A percentile compares a stretch with the other conserved stretches of the same genome.
phyloP scores from a whole-genome alignment of 2,113 vertebrate genomes.

The Epinephelus lanceolatus region DNA sequence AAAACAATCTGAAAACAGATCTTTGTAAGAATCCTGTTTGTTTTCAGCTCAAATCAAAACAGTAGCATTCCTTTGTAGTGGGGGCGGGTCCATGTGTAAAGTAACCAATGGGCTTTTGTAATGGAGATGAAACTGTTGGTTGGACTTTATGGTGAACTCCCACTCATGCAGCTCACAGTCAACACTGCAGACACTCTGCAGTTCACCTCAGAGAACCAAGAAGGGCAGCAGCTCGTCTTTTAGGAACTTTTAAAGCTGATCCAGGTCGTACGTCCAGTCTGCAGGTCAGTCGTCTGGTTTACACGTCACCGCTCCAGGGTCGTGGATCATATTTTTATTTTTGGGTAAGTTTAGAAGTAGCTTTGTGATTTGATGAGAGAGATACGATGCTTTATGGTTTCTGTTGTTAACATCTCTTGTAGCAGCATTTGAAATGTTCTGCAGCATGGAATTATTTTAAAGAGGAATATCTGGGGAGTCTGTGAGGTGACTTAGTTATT shows the following conservation, averaged over 20 bases:
- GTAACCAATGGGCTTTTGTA: slow-evolving; percentile 12
- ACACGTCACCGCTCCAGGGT: too few relatives aligned
- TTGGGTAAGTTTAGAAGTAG: too few relatives aligned
- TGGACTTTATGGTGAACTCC: not conserved
- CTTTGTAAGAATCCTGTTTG: not conserved
- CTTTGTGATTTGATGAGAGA: too few relatives aligned
- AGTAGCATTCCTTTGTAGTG: not conserved
- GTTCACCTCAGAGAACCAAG: not conserved
- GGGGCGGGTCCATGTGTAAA: slow-evolving; percentile 8
- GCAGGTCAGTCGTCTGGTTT: too few relatives aligned
- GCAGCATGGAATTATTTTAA: not conserved
- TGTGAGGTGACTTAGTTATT: not conserved
- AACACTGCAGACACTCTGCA: slow-evolving; percentile 5
- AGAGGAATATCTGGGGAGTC: not conserved
- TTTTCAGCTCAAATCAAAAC: not conserved
- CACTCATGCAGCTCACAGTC: not conserved
- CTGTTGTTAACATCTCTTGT: too few relatives aligned
- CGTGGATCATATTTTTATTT: too few relatives aligned
- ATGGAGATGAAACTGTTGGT: slow-evolving; percentile 14
- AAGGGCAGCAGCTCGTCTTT: not conserved
- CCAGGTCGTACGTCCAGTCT: slow-evolving; percentile 11
- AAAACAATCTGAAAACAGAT: not conserved
- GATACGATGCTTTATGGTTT: too few relatives aligned
- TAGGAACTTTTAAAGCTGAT: not conserved
- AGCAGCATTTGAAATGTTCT: not conserved